A percentile compares a stretch with the other conserved stretches of the same genome.
These are phyloP conservation scores for Machimus rusticus DNA, from an alignment of 2,888 invertebrate genomes.

Conservation along the genomic window DNA sequence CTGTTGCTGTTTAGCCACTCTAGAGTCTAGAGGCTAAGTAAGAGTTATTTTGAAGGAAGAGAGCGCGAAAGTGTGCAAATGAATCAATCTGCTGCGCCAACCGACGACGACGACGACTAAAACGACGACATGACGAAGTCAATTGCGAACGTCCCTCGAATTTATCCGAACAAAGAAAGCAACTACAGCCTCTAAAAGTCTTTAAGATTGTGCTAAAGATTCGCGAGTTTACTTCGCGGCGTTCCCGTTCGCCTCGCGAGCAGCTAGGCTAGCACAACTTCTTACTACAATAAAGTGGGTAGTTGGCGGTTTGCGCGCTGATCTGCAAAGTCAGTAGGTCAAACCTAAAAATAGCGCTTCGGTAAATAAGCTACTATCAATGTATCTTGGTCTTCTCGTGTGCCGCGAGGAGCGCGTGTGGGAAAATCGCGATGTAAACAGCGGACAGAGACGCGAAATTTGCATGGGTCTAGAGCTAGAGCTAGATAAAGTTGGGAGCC, in stretches of 20 bases:
- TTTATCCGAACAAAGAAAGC: neutral
- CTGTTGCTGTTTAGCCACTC: neutral
- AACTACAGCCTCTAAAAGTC: neutral
- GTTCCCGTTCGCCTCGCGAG: neutral
- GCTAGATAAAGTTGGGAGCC: neutral
- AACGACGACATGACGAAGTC: neutral
- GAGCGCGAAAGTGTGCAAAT: neutral
- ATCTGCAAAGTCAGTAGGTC: conserved; percentile 43
- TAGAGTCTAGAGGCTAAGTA: too few species aligned
- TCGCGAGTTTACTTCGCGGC: neutral
- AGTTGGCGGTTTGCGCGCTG: neutral
- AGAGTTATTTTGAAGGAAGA: neutral
- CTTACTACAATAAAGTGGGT: neutral
- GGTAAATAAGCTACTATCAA: neutral
- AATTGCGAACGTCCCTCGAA: neutral
- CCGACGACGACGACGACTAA: neutral
- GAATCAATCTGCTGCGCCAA: neutral
- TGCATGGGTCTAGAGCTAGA: too few species aligned
- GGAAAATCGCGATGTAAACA: neutral
- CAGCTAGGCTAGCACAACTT: neutral
- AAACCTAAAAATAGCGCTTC: conserved; percentile 38
- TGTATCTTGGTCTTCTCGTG: neutral
- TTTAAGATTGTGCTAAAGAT: neutral
- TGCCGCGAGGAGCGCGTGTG: neutral
- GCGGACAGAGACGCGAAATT: neutral